phyloP scores from a whole-genome alignment of 2,888 invertebrate species.

The Agonopterix heracliana region DNA sequence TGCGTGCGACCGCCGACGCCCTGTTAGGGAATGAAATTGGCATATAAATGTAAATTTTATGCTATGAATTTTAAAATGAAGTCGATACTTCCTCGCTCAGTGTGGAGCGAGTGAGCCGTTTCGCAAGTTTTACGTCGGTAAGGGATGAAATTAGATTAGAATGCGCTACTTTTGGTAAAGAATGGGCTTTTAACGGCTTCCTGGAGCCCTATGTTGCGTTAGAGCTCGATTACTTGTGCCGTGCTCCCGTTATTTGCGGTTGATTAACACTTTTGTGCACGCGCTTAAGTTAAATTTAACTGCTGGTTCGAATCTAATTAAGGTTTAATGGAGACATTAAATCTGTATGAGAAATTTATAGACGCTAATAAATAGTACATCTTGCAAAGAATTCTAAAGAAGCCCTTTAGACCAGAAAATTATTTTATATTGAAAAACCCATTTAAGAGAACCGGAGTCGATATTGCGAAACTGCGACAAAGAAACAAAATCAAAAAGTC shows the following conservation, averaged over 20 bases:
- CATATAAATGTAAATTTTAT: conserved; percentile 77
- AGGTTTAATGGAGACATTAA: conserved; percentile 3
- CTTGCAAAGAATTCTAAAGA: conserved; percentile 10
- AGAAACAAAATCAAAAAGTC: conserved; percentile 11
- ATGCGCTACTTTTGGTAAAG: conserved; percentile 54
- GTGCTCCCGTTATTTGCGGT: neutral
- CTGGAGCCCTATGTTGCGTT: conserved; percentile 17
- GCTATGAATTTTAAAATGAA: conserved; percentile 76
- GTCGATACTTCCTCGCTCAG: conserved; percentile 70
- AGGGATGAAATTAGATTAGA: conserved; percentile 70
- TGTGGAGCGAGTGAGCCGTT: conserved; percentile 45
- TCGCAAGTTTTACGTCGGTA: conserved; percentile 52
- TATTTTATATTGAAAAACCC: conserved; percentile 15
- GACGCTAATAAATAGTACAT: conserved; percentile 6
- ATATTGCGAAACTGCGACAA: conserved; percentile 20
- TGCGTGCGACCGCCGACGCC: conserved; percentile 67
- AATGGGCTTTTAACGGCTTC: conserved; percentile 51
- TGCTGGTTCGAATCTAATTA: neutral
- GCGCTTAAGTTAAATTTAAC: neutral
- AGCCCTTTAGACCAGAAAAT: conserved; percentile 11
- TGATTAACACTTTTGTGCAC: neutral
- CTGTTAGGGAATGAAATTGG: conserved; percentile 75
- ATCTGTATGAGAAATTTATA: conserved; percentile 11
- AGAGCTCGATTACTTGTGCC: neutral
- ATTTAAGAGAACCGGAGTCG: conserved; percentile 18